Conservation (phyloP, 2,113 vertebrate species). For the Ictalurus punctatus region DNA sequence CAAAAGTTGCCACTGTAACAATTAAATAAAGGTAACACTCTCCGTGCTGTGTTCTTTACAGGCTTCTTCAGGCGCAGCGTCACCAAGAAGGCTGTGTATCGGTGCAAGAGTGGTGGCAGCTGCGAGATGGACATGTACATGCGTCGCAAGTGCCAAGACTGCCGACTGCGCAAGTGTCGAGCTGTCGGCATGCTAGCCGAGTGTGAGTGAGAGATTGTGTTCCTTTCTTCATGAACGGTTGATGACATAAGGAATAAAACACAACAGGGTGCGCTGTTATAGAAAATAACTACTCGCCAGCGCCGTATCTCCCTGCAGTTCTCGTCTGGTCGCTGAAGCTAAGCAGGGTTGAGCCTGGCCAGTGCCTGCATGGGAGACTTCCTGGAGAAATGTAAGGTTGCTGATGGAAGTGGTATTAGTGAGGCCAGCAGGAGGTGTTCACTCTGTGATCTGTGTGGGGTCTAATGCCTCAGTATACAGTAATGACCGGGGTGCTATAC, state of each 20-base stretch:
- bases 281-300: neutral
- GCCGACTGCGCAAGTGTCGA: conserved; percentile 89
- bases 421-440: too few relatives aligned
- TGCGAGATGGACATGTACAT: conserved; percentile 99
- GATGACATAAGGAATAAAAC: neutral
- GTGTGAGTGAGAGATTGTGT: conserved; percentile 72
- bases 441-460: too few relatives aligned
- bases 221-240: neutral
- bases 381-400: too few relatives aligned
- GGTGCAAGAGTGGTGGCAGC: conserved; percentile 88
- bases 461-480: too few relatives aligned
- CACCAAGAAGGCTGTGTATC: conserved; percentile 90
- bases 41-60: conserved; percentile 49
- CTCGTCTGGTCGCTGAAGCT: too few relatives aligned
- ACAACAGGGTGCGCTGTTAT: neutral
- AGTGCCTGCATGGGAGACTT: too few relatives aligned
- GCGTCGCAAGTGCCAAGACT: conserved; percentile 94
- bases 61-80: conserved; percentile 91
- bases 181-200: conserved; percentile 94
- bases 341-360: too few relatives aligned
- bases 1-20: neutral
- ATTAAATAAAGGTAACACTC: neutral
- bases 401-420: too few relatives aligned
- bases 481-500: too few relatives aligned
- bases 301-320: too few relatives aligned